Evolutionary conservation across 2,797 vertebrate genomes (phyloP).

Genomic region (Liparis tanakae): DNA sequence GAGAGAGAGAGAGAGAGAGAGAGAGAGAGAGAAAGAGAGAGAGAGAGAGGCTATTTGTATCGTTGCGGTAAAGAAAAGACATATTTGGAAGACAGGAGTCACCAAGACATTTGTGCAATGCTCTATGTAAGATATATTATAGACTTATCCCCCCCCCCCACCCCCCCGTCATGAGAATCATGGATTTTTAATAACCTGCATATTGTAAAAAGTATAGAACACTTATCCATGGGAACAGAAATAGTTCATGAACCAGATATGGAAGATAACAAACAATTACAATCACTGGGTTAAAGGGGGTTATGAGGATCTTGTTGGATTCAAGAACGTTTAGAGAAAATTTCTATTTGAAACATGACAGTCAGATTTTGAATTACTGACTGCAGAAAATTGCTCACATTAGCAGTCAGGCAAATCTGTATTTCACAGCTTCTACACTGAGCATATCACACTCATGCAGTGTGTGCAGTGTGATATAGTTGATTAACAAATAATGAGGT

Average conservation of each 20-base stretch:
- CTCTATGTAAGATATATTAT: not conserved
- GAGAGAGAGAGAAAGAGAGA: slow-evolving; percentile 3
- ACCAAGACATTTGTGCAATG: not conserved
- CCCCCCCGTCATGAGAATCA: slow-evolving; percentile 4
- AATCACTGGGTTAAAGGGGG: slow-evolving; percentile 13
- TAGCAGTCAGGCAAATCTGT: slow-evolving; percentile 14
- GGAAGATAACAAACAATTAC: slow-evolving; percentile 55
- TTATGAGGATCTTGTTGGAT: slow-evolving; percentile 24
- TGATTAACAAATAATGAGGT: not conserved
- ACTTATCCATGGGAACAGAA: slow-evolving; percentile 33
- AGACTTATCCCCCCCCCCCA: not conserved
- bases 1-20: slow-evolving; percentile 49
- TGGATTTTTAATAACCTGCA: slow-evolving; percentile 31
- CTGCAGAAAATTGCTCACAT: slow-evolving; percentile 27
- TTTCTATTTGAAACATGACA: slow-evolving; percentile 11
- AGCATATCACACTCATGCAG: not conserved
- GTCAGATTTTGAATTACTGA: slow-evolving; percentile 1
- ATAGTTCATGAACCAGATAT: slow-evolving; percentile 44
- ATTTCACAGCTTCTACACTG: not conserved
- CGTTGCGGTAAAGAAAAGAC: not conserved
- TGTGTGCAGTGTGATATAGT: not conserved
- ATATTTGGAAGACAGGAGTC: slow-evolving; percentile 11
- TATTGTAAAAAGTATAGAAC: slow-evolving; percentile 5
- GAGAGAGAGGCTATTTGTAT: slow-evolving; percentile 6
- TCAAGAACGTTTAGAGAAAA: slow-evolving; percentile 22